These are phyloP conservation scores for Chouioia cunea DNA, from an alignment of 2,888 invertebrate genomes.

Conservation along the genomic window DNA sequence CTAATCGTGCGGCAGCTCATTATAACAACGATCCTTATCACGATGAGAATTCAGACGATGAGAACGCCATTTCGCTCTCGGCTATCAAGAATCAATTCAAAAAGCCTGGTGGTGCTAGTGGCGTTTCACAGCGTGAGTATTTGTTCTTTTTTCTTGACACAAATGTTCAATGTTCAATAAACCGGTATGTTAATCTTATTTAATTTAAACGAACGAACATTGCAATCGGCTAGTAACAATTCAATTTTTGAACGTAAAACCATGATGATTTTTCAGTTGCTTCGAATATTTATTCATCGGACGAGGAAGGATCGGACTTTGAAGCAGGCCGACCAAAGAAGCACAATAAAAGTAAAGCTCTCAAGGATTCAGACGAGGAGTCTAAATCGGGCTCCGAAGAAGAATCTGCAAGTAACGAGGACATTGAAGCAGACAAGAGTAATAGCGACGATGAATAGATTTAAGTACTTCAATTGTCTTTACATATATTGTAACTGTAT, in stretches of 20 bases:
- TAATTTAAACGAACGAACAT: not conserved
- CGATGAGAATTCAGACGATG: conserved; percentile 93
- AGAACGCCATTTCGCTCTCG: conserved; percentile 90
- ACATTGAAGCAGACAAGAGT: conserved; percentile 31
- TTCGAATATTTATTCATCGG: conserved; percentile 46
- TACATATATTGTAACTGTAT: too few relatives aligned
- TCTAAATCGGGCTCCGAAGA: conserved; percentile 65
- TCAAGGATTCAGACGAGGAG: conserved; percentile 82
- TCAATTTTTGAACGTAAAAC: too few relatives aligned
- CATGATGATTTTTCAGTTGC: conserved; percentile 23
- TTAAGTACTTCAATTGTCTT: too few relatives aligned
- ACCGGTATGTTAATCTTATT: not conserved
- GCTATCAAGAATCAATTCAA: conserved; percentile 97
- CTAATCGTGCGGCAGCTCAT: conserved; percentile 67
- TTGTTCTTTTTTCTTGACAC: not conserved
- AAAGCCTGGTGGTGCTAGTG: conserved; percentile 69
- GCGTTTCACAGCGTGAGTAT: conserved; percentile 66
- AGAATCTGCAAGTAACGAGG: conserved; percentile 56
- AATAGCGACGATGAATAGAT: conserved; percentile 30
- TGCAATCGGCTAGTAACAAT: not conserved
- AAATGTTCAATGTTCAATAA: too few relatives aligned
- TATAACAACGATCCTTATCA: conserved; percentile 71
- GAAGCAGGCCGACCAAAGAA: conserved; percentile 81
- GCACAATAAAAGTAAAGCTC: conserved; percentile 80
- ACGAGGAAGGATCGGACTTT: conserved; percentile 81